A percentile compares a stretch with the other conserved stretches of the same genome.
Evolutionary conservation across 2,888 invertebrate genomes (phyloP).

Genomic region (Nomada fucata): DNA sequence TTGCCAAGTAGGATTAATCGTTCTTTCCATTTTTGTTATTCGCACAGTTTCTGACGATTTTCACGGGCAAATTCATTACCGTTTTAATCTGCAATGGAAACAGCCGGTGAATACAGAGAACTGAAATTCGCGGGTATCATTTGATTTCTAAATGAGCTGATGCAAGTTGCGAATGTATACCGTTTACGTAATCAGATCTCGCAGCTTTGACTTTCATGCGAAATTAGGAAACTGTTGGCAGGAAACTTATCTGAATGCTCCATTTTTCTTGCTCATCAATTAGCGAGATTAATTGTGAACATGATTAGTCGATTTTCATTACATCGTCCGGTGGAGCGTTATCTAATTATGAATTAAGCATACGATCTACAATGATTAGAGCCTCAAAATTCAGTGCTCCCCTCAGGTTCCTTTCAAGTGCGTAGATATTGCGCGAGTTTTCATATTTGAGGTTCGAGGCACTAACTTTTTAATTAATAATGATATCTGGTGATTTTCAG

Average conservation of each 20-base stretch:
- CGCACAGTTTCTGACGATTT: no score
- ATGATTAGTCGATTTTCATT: not conserved
- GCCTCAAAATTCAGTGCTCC: not conserved
- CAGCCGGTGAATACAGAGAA: not conserved
- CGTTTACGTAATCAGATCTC: not conserved
- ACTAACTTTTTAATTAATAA: not conserved
- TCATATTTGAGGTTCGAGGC: no score
- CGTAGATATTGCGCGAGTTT: no score
- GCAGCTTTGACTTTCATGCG: slow-evolving; percentile 6
- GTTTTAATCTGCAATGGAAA: no score
- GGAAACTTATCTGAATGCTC: not conserved
- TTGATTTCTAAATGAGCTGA: not conserved
- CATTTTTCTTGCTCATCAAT: not conserved
- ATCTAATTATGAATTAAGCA: not conserved
- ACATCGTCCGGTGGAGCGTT: not conserved
- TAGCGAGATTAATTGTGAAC: no score
- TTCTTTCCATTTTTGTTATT: no score
- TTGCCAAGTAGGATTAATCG: no score
- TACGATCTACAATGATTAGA: not conserved
- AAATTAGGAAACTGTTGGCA: not conserved
- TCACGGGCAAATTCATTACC: no score
- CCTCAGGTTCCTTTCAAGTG: no score
- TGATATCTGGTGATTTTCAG: slow-evolving; percentile 30
- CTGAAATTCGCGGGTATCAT: not conserved
- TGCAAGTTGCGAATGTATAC: not conserved